phyloP scores from a whole-genome alignment of 2,888 invertebrate genomes.

The Agrotis exclamationis region DNA sequence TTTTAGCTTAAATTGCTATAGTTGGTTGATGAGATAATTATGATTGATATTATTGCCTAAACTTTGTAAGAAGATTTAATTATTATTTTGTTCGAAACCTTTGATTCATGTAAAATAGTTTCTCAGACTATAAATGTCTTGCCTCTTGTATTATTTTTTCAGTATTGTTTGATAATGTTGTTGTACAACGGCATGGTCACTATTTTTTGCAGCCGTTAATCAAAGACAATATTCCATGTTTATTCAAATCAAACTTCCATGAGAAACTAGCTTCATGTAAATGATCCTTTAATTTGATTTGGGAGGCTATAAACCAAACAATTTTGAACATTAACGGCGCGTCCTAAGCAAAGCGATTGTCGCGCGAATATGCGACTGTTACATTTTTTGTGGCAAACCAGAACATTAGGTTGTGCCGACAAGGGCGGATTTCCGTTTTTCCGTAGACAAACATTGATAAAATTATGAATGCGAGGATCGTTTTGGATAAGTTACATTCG shows the following conservation, averaged over 20 bases:
- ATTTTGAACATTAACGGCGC: too few relatives aligned
- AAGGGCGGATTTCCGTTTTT: too few relatives aligned
- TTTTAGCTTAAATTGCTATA: constrained; percentile 23
- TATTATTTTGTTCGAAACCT: neutral
- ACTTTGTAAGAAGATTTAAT: neutral
- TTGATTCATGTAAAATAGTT: neutral
- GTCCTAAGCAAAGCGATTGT: too few relatives aligned
- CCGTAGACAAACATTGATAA: too few relatives aligned
- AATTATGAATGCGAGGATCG: neutral
- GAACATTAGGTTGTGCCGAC: too few relatives aligned
- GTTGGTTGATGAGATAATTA: neutral
- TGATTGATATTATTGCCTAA: constrained; percentile 1
- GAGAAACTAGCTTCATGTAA: neutral
- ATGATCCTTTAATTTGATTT: neutral
- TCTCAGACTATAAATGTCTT: neutral
- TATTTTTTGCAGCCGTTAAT: too few relatives aligned
- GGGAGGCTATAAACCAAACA: too few relatives aligned
- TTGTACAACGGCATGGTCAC: too few relatives aligned
- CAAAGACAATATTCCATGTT: neutral
- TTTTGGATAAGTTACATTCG: neutral
- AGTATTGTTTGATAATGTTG: neutral
- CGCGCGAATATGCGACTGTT: too few relatives aligned
- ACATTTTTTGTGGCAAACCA: too few relatives aligned
- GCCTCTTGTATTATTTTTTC: neutral
- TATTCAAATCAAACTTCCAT: neutral